Evolutionary conservation across 2,797 vertebrate genomes (phyloP).

Genomic region (Synanceia verrucosa): DNA sequence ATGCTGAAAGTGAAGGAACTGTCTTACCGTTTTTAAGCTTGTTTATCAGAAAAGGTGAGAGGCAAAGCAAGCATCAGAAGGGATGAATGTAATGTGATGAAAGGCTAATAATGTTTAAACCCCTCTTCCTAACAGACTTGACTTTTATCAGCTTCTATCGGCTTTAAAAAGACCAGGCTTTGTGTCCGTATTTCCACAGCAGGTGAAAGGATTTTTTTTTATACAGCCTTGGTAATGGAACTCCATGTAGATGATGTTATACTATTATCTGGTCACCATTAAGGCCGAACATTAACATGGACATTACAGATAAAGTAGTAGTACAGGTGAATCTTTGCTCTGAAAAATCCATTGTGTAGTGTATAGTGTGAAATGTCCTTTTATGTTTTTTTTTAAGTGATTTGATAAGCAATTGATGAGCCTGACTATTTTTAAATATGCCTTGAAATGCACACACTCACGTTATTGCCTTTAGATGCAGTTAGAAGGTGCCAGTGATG

Average conservation of each 20-base stretch:
- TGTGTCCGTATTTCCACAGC: slow-evolving; percentile 15
- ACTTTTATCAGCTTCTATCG: slow-evolving; percentile 40
- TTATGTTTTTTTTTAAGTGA: too few species aligned
- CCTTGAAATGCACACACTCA: background rate
- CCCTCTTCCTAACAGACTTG: slow-evolving; percentile 30
- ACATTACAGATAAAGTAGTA: background rate
- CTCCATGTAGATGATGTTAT: slow-evolving; percentile 9
- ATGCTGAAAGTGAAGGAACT: slow-evolving; percentile 32
- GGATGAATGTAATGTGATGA: slow-evolving; percentile 58
- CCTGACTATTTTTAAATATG: slow-evolving; percentile 25
- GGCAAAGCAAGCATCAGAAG: slow-evolving; percentile 30
- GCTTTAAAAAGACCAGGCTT: slow-evolving; percentile 41
- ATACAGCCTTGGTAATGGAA: slow-evolving; percentile 1
- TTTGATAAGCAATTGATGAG: too few species aligned
- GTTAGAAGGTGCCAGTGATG: slow-evolving; percentile 16
- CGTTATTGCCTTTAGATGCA: slow-evolving; percentile 19
- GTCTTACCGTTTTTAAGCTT: slow-evolving; percentile 40
- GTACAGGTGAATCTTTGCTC: background rate
- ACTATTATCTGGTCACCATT: background rate
- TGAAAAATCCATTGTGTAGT: background rate
- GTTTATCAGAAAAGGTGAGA: slow-evolving; percentile 44
- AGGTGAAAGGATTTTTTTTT: slow-evolving; percentile 10
- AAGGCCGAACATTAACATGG: background rate
- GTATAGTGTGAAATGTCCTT: too few species aligned
- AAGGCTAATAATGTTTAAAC: slow-evolving; percentile 53